These are phyloP conservation scores for Rallus limicola DNA, from an alignment of 2,113 vertebrate genomes.

Conservation along the genomic window DNA sequence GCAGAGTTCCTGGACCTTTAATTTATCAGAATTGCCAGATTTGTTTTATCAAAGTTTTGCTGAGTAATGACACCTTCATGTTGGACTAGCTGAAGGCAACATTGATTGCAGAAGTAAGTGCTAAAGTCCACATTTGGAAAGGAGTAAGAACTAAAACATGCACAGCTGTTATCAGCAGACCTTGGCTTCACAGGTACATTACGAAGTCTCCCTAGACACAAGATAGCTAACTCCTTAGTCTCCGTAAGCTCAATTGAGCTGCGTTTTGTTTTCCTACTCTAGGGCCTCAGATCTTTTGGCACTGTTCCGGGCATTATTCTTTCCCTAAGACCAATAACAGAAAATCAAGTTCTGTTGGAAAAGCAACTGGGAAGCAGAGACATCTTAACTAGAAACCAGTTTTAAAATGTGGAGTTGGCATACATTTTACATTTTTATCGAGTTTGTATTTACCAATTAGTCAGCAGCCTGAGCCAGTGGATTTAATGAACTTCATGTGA, in stretches of 20 bases:
- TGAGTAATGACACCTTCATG: background rate
- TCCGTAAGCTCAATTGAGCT: background rate
- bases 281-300: background rate
- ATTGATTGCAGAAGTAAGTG: background rate
- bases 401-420: slow-evolving; percentile 55
- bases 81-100: background rate
- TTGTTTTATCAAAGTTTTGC: background rate
- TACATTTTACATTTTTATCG: slow-evolving; percentile 55
- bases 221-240: background rate
- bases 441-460: slow-evolving; percentile 76
- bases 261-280: background rate
- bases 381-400: slow-evolving; percentile 1
- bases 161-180: background rate
- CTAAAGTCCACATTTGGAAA: background rate
- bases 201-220: background rate
- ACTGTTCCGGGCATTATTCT: background rate
- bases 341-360: background rate
- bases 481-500: slow-evolving; percentile 77
- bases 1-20: background rate
- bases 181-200: background rate
- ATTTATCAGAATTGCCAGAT: background rate
- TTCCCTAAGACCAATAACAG: background rate
- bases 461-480: slow-evolving; percentile 67
- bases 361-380: background rate
- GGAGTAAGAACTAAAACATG: background rate